Base-by-base conservation (phyloP, 2,888 invertebrate species). In the Blastobasis adustella region DNA sequence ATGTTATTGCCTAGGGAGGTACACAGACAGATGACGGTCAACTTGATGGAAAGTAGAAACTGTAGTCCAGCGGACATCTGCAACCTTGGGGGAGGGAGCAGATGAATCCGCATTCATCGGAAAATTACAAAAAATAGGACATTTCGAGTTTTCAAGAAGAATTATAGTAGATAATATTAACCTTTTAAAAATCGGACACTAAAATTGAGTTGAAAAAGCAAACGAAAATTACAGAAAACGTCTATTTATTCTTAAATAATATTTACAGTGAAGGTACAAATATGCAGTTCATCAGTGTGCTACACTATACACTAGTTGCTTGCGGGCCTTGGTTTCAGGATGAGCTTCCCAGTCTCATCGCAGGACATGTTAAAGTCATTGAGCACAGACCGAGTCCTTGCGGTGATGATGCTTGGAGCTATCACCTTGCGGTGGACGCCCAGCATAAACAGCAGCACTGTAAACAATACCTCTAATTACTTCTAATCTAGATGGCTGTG, bases 351-450 rank as follows among this genome's bases (percentile, higher is more conserved):
- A 39, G 97, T 97, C 75, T 98, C 98, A 74, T 98, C 98, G 82
- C 98, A 98, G 37, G 97, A 97, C 98, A 98, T 98, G 82, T 98
- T 98, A 81, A 98, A 98, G 82, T 98, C 98, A 45, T 94, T 93
- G 50, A 98, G 90, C 1, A 98, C 98, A 49, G 93, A 93, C 54
- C 98, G 90, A 46, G 97, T 97, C 59, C 98, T 90, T 0, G 97
- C 94, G 0, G 98, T 97, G 64, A 98, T 96, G 59, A 98, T 98
- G 63, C 96, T 96, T 0, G 98, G 98, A 5, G 98, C 98, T 58
- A 99, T 97, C 8, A 99, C 98, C 75, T 97, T 91, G 77, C 97
- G 95, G 76, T 99, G 99, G 47, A 98, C 96, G 42, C 99, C 99
- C 86, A 95, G 91, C 62, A 96, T 86, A 73, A 99, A 97, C 54